Evolutionary conservation across 2,113 vertebrate genomes (phyloP).

Genomic region (Trematocara nigrifrons): DNA sequence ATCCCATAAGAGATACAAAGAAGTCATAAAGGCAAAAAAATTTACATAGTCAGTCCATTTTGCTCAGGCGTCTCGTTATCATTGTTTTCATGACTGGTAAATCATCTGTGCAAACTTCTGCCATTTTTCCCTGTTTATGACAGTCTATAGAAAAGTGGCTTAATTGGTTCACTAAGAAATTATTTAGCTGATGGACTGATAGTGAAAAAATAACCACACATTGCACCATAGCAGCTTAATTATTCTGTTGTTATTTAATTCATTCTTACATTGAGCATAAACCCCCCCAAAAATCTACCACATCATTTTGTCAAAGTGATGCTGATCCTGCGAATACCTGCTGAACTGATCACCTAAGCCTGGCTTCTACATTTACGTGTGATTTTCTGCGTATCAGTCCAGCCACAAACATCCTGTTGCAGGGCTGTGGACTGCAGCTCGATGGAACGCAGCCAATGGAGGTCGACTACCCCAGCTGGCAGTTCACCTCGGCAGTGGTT

Average conservation of each 20-base stretch:
- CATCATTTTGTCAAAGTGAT: background rate
- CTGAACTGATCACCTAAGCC: background rate
- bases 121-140: background rate
- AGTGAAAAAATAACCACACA: background rate
- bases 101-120: background rate
- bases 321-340: background rate
- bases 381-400: background rate
- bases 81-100: background rate
- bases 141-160: background rate
- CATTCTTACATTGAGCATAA: background rate
- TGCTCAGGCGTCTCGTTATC: background rate
- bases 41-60: background rate
- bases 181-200: background rate
- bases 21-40: background rate
- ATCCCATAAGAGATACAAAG: background rate
- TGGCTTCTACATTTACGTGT: background rate
- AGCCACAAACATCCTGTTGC: constrained; percentile 63
- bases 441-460: constrained; percentile 49
- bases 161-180: background rate
- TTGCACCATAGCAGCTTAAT: background rate
- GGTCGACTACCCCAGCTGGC: constrained; percentile 64
- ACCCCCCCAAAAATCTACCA: background rate
- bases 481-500: constrained; percentile 74
- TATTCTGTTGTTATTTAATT: background rate
- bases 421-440: constrained; percentile 36